Evolutionary conservation across 2,888 invertebrate species (phyloP).

Genomic region (Philonicus albiceps): DNA sequence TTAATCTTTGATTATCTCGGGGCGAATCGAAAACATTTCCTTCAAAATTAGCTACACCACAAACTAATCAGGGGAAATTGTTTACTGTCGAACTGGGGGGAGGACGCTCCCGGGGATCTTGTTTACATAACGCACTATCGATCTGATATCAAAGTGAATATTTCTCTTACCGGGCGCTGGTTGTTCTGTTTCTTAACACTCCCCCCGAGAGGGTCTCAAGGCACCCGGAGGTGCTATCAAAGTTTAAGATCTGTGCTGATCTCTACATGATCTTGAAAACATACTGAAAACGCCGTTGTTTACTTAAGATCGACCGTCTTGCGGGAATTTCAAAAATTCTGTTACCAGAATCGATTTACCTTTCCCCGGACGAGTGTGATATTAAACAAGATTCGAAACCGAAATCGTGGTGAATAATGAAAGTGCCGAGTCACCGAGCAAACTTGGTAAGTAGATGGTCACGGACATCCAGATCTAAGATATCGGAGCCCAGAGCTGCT

Average conservation of each 20-base stretch:
- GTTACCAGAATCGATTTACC: not conserved
- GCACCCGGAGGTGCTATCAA: not conserved
- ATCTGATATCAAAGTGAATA: conserved; percentile 4
- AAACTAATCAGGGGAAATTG: not conserved
- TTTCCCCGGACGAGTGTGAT: not conserved
- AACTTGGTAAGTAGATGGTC: conserved; percentile 17
- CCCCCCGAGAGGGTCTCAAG: not conserved
- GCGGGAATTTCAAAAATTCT: not conserved
- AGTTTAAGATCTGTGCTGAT: not conserved
- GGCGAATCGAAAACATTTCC: not conserved
- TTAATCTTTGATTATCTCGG: not conserved
- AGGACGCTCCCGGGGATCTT: not conserved
- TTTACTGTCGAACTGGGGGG: not conserved
- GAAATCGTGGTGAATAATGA: not conserved
- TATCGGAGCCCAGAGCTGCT: not conserved
- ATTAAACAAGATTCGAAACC: not conserved
- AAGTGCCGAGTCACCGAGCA: conserved; percentile 1
- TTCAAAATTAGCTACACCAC: not conserved
- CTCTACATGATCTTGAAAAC: not conserved
- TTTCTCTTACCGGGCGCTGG: not conserved
- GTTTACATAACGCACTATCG: not conserved
- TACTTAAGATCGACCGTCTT: not conserved
- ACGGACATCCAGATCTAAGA: conserved; percentile 34
- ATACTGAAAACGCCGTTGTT: not conserved
- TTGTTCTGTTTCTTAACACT: not conserved